Evolutionary conservation across 2,797 vertebrate genomes (phyloP).

Genomic region (Pseudomugil tenellus): DNA sequence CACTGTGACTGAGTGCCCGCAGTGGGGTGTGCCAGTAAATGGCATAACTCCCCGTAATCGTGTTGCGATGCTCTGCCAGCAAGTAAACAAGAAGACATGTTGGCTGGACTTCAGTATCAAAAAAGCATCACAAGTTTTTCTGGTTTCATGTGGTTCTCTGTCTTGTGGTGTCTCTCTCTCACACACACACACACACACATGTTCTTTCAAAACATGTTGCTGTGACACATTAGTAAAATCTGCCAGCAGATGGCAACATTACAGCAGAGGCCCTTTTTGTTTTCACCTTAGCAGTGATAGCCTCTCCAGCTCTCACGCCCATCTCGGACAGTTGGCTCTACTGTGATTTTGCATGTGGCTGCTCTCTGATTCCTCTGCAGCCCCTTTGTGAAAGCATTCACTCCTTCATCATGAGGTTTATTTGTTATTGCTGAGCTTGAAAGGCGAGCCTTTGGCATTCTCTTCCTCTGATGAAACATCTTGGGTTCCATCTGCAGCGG

Average conservation of each 20-base stretch:
- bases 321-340: conserved; percentile 32
- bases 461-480: conserved; percentile 66
- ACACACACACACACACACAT: conserved; percentile 13
- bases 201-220: conserved; percentile 14
- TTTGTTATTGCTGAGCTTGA: conserved; percentile 65
- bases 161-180: conserved; percentile 34
- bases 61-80: conserved; percentile 46
- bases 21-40: conserved; percentile 56
- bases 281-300: conserved; percentile 30
- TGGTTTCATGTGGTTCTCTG: conserved; percentile 40
- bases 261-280: conserved; percentile 63
- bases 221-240: conserved; percentile 45
- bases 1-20: conserved; percentile 52
- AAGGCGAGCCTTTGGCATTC: conserved; percentile 66
- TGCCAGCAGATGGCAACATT: conserved; percentile 81
- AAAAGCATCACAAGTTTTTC: conserved; percentile 43
- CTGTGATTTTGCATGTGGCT: conserved; percentile 72
- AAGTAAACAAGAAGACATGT: conserved; percentile 46
- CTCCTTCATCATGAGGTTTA: conserved; percentile 65
- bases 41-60: conserved; percentile 58
- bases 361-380: conserved; percentile 52
- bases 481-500: conserved; percentile 58
- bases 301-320: conserved; percentile 39
- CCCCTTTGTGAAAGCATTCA: conserved; percentile 52
- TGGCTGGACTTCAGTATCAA: conserved; percentile 44